These are phyloP conservation scores for Poecilobothrus nobilitatus DNA, from an alignment of 2,888 invertebrate species.

Conservation along the genomic window DNA sequence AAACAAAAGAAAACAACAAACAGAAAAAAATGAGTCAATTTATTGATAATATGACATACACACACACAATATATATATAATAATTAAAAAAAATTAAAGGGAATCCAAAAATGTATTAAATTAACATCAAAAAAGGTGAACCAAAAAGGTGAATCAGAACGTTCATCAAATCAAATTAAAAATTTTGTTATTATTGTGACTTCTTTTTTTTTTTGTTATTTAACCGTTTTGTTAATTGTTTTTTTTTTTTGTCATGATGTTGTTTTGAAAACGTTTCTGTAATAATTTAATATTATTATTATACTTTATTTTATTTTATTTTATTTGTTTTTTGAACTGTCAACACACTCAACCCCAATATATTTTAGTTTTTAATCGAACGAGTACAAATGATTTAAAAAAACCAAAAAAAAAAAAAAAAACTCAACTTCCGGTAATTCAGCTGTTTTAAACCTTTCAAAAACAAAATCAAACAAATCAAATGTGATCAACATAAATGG, in stretches of 20 bases:
- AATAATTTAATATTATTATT: neutral
- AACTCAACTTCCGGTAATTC: neutral
- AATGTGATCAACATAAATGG: neutral
- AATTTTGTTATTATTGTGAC: too few species aligned
- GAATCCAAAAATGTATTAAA: neutral
- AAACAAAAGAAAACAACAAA: neutral
- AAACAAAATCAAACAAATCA: neutral
- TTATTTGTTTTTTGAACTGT: neutral
- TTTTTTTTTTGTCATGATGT: neutral
- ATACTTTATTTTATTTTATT: too few species aligned
- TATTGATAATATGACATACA: too few species aligned
- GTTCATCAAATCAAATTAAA: neutral
- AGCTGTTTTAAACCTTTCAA: neutral
- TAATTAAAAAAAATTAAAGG: neutral
- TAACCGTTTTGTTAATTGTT: too few species aligned
- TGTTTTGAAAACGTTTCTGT: neutral
- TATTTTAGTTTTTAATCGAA: neutral
- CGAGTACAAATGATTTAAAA: neutral
- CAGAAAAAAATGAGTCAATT: neutral
- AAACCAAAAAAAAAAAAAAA: neutral
- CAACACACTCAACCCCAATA: neutral
- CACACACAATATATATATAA: neutral
- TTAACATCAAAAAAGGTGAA: neutral
- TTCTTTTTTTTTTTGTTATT: too few species aligned
- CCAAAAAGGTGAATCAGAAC: neutral